Evolutionary conservation across 2,888 invertebrate species (phyloP).

Genomic region (Charanyca ferruginea): DNA sequence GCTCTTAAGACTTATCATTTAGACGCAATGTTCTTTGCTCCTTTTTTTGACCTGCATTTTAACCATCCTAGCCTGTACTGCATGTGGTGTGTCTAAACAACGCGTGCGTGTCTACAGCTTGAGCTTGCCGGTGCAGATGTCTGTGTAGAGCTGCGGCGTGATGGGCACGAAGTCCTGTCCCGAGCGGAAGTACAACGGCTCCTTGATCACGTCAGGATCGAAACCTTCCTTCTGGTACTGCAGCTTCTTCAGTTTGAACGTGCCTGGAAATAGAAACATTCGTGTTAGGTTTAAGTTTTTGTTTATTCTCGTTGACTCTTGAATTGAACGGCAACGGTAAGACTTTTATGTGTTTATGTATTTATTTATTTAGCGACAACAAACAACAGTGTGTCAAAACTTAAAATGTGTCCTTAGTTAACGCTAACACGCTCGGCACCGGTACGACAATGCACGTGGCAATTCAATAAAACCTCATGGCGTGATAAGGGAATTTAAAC

Average conservation of each 20-base stretch:
- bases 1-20: not conserved
- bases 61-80: conserved; percentile 45
- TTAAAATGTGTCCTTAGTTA: too few relatives aligned
- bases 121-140: conserved; percentile 89
- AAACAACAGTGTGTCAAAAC: too few relatives aligned
- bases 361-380: too few relatives aligned
- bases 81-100: not conserved
- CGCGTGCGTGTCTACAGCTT: conserved; percentile 77
- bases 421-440: too few relatives aligned
- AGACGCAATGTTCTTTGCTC: not conserved
- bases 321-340: too few relatives aligned
- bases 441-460: too few relatives aligned
- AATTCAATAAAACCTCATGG: too few relatives aligned
- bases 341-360: too few relatives aligned
- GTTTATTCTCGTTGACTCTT: too few relatives aligned
- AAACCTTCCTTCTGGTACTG: conserved; percentile 96
- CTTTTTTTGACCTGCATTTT: not conserved
- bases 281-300: not conserved
- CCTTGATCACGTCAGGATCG: conserved; percentile 93
- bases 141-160: conserved; percentile 91
- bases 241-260: conserved; percentile 98
- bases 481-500: too few relatives aligned
- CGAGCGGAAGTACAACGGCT: conserved; percentile 94
- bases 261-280: conserved; percentile 90
- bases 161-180: conserved; percentile 90